Percentiles rank a stretch among this genome's conserved stretches.
Evolutionary conservation across 2,113 vertebrate species (phyloP).

Genomic region (Merops nubicus): DNA sequence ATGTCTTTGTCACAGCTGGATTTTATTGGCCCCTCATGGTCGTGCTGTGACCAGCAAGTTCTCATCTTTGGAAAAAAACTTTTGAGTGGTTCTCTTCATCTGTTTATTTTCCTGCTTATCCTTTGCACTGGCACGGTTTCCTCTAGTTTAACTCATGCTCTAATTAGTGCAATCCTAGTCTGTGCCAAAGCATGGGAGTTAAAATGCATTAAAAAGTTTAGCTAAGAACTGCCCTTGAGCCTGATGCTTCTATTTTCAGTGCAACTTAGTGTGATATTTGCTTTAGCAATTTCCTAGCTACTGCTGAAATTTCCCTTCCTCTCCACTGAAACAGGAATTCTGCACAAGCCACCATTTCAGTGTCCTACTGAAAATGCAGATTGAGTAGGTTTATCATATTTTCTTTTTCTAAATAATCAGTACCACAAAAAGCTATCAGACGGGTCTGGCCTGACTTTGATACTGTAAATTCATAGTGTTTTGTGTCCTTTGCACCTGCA

Average conservation of each 20-base stretch:
- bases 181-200: background rate
- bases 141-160: background rate
- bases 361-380: background rate
- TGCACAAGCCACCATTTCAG: background rate
- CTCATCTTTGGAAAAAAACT: background rate
- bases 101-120: slow-evolving; percentile 1
- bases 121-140: background rate
- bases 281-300: background rate
- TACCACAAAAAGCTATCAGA: background rate
- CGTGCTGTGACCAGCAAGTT: slow-evolving; percentile 11
- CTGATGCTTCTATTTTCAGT: background rate
- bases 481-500: background rate
- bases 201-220: background rate
- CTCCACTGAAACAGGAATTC: background rate
- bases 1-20: slow-evolving; percentile 34
- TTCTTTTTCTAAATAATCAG: background rate
- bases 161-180: background rate
- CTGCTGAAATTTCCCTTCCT: background rate
- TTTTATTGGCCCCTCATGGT: background rate
- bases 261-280: background rate
- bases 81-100: background rate
- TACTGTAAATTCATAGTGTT: background rate
- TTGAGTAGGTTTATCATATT: background rate
- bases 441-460: background rate
- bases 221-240: background rate